phyloP scores from a whole-genome alignment of 1,140 invertebrate genomes.

The Rhagoletis zephyria region DNA sequence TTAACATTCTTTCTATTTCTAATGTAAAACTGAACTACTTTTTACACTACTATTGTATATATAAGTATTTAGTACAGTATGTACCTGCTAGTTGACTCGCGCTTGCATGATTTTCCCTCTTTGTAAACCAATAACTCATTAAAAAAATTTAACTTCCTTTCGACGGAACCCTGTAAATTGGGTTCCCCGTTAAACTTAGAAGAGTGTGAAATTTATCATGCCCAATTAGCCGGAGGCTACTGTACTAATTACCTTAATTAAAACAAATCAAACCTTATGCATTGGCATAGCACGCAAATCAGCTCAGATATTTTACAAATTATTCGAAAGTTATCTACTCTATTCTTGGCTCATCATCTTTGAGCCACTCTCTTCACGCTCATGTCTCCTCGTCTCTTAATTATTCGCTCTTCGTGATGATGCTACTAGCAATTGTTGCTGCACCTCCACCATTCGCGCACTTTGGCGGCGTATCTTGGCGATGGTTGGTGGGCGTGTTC shows the following conservation, averaged over 20 bases:
- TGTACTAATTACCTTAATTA: too few relatives aligned
- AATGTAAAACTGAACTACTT: slow-evolving; percentile 12
- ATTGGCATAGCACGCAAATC: too few relatives aligned
- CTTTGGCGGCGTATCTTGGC: slow-evolving; percentile 45
- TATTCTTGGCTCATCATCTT: background rate
- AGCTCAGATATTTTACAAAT: too few relatives aligned
- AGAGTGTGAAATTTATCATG: too few relatives aligned
- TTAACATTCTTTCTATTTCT: background rate
- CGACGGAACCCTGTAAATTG: too few relatives aligned
- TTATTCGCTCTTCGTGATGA: slow-evolving; percentile 56
- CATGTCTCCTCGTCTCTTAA: background rate
- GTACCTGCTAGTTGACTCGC: background rate
- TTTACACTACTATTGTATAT: background rate
- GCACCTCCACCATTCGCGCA: slow-evolving; percentile 25
- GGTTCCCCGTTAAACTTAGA: too few relatives aligned
- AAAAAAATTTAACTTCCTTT: too few relatives aligned
- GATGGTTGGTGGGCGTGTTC: slow-evolving; percentile 33
- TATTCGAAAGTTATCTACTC: too few relatives aligned
- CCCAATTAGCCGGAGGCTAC: too few relatives aligned
- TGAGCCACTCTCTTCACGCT: background rate
- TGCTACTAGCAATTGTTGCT: background rate
- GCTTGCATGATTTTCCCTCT: background rate
- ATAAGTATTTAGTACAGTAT: background rate
- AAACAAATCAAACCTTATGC: too few relatives aligned
- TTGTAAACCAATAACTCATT: background rate